Evolutionary conservation across 2,888 invertebrate species (phyloP).

Genomic region (Yponomeuta malinellus): DNA sequence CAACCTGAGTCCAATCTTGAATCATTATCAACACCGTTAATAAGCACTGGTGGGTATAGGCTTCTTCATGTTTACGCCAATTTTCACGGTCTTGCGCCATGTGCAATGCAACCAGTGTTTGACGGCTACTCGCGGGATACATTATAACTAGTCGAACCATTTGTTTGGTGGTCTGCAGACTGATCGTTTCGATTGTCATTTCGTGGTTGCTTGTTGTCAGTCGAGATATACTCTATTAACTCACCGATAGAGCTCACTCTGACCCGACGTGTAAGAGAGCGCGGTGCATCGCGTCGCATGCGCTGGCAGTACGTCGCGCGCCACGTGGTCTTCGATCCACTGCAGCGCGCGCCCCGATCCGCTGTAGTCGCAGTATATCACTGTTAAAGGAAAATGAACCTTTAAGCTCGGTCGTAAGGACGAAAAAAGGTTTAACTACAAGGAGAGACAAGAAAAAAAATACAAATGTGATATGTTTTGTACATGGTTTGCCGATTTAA

Average conservation of each 20-base stretch:
- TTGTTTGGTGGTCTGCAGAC: too few relatives aligned
- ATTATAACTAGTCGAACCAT: too few relatives aligned
- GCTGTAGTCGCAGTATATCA: conserved; percentile 86
- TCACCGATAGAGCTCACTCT: conserved; percentile 91
- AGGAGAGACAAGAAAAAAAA: background rate
- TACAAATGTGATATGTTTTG: too few relatives aligned
- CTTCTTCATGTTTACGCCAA: too few relatives aligned
- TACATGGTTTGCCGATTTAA: too few relatives aligned
- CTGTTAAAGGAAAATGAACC: conserved; percentile 41
- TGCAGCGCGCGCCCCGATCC: conserved; percentile 88
- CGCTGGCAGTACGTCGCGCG: conserved; percentile 85
- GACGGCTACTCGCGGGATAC: too few relatives aligned
- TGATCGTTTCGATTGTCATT: too few relatives aligned
- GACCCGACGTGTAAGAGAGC: conserved; percentile 88
- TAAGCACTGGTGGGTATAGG: too few relatives aligned
- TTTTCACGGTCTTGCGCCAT: too few relatives aligned
- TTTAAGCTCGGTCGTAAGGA: background rate
- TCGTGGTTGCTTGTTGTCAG: background rate
- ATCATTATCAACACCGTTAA: too few relatives aligned
- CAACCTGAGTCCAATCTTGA: too few relatives aligned
- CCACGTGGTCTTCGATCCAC: conserved; percentile 90
- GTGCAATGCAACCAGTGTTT: too few relatives aligned
- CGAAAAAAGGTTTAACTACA: background rate
- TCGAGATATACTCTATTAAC: conserved; percentile 17
- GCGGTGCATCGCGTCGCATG: conserved; percentile 87